Evolutionary conservation across 2,113 vertebrate genomes (phyloP), one percentile per base, ranked within the genome.

Genomic region (Nyctereutes procyonoides): DNA sequence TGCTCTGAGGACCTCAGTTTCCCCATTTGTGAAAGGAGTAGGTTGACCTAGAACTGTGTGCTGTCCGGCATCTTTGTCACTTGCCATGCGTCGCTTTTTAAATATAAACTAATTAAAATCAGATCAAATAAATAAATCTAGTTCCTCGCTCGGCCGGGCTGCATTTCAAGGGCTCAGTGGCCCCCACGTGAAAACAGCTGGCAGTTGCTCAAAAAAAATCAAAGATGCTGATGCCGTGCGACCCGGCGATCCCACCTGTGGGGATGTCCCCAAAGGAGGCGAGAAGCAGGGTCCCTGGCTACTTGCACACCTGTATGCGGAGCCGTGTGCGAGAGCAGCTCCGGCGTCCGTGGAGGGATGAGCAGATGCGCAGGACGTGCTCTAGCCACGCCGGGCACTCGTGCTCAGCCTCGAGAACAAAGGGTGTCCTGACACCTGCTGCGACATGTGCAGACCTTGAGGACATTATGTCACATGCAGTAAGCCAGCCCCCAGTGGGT

Each of bases 311-410:
- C 32, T 17, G 2, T 28, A 14, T 11, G 26, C 17, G 2, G 0
- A 28, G 71, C 8, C 1, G 20, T 0, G 2, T 26, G 1, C 1
- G 5, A 43, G 19, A 51, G 24, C 22, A 1, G 12, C 24, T 38
- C 24, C 0, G 1, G 16, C 2, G 17, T 20, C 14, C 15, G 0
- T 0, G 1, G 28, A 13, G 19, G 19, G n/a, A 14, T 3, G 2
- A 19, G 22, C 0, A 12, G n/a, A 26, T 4, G 0, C 0, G 3
- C 38, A 4, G 14, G 26, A 19, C 0, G 7, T 1, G 8, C 28
- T 28, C 10, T 20, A 2, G 0, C 4, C 32, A 1, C 0, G 4
- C 24, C 0, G 19, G 12, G n/a, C 51, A 55, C 1, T 35, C 15
- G 6, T 43, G 43, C 43, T 8, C 5, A 32, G 55, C 60, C 82